Evolutionary conservation across 2,113 vertebrate genomes (phyloP), one percentile per base, ranked within the genome.

Genomic region (Mesembrinibis cayennensis): DNA sequence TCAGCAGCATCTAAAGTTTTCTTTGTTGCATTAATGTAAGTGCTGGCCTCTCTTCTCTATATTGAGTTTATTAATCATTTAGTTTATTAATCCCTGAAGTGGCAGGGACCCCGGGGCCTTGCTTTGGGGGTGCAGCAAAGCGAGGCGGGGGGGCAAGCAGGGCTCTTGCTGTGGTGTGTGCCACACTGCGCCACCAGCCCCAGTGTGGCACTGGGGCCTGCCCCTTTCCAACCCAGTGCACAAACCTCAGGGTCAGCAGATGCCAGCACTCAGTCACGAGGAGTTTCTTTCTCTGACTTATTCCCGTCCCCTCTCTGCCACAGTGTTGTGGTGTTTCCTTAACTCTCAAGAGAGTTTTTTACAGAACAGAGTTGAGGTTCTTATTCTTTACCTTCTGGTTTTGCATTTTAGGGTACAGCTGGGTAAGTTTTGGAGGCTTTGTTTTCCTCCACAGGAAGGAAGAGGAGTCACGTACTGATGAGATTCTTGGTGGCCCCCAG

Each of bases 101-200:
- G 18, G 6, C 42, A 74, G 36, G 19, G 36, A 82, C 20, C 45
- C 78, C 7, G 10, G 16, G 32, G 66, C 17, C 45, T 89, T 72
- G 62, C 29, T 76, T 15, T 69, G 40, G 25, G 7, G 38, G 7
- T 32, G 25, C 34, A 91, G 42, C 20, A 52, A 77, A 81, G 77
- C 9, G 40, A 34, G 49, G 17, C 1, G 2, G 6, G 9, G 29
- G 10, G 15, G 3, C 23, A 81, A 71, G 62, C 16, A 47, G 29
- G 50, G 22, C 23, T 55, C 34, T 30, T 44, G 40, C 53, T 42
- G 53, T 7, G 17, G 36, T 3, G 2, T 8, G n/a, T 16, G 53
- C 25, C 1, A 1, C 3, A 22, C 32, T 45, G 44, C 1, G 6
- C 55, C 2, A 2, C 30, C 23, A 67, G 36, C 13, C 11, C 40